Base-by-base conservation (phyloP, 2,797 vertebrate genomes). In the Lepilemur septentrionalis region DNA sequence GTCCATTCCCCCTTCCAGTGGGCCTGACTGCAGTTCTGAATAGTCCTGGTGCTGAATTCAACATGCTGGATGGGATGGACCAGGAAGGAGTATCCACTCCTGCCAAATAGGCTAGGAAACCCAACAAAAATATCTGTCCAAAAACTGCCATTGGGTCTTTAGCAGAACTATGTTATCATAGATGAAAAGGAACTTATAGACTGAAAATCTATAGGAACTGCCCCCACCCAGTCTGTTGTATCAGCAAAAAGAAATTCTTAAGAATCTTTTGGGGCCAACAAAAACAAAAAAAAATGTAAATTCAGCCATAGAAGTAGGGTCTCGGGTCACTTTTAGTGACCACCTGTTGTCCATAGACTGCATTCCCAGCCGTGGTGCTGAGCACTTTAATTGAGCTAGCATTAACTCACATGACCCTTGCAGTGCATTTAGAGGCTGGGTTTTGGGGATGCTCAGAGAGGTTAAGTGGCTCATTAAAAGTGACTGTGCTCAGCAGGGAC, bases 161-260 rank as follows among this genome's bases (percentile, higher is more conserved):
- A 75, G 41, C 32, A 83, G 14, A 84, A 70, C 14, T 55, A 38
- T 9, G 32, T 78, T 41, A 79, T n/a, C 41, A 38, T 23, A 38
- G 85, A 38, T 55, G 46, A 65, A 65, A 92, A 59, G 32, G 6
- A 80, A 76, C 46, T n/a, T 32, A 73, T 7, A 73, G 35, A 17
- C 12, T 7, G 4, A 59, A 81, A 48, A 48, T 78, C 38, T 72
- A 59, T 1, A 67, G 32, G 93, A 81, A 78, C 14, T 63, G 6
- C 9, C 46, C 14, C 57, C 20, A 59, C 12, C 1, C 50, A 35
- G 32, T 59, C 17, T 65, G 32, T 48, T 76, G 5, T 59, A 35
- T 65, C 7, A 73, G 48, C 46, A 93, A 88, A 97, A 89, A 41
- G 5, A 92, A 87, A 80, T 38, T 35, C 57, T 84, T 46, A 69